Evolutionary conservation across 2,113 vertebrate species (phyloP).

Genomic region (Paramormyrops kingsleyae): DNA sequence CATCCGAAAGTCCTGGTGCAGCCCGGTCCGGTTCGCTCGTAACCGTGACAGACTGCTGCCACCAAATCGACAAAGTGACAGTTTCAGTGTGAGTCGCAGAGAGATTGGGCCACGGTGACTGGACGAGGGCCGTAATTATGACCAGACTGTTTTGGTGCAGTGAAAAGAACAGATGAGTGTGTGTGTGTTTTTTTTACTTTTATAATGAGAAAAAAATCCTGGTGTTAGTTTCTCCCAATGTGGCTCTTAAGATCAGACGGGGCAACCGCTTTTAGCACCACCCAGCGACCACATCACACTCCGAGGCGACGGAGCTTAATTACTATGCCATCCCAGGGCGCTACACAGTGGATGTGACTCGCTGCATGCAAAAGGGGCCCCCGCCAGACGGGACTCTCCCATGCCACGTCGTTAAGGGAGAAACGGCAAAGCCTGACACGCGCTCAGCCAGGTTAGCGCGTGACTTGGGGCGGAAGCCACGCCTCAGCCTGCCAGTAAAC

Average conservation of each 20-base stretch:
- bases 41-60: neutral
- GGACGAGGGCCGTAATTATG: neutral
- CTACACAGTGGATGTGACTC: neutral
- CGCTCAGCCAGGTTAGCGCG: neutral
- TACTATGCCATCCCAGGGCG: neutral
- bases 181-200: neutral
- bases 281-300: neutral
- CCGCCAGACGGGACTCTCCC: neutral
- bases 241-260: neutral
- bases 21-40: neutral
- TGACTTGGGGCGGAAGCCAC: neutral
- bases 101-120: too few relatives aligned
- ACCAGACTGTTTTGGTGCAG: constrained; percentile 12
- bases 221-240: constrained; percentile 2
- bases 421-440: neutral
- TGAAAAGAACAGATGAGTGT: neutral
- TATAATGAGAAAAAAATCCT: neutral
- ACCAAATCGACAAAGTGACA: neutral
- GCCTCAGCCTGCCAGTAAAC: too few relatives aligned
- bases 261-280: neutral
- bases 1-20: neutral
- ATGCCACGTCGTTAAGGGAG: neutral
- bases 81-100: neutral
- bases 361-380: neutral
- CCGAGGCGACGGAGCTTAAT: neutral